Evolutionary conservation across 2,888 invertebrate species (phyloP).

Genomic region (Lymantria monacha): DNA sequence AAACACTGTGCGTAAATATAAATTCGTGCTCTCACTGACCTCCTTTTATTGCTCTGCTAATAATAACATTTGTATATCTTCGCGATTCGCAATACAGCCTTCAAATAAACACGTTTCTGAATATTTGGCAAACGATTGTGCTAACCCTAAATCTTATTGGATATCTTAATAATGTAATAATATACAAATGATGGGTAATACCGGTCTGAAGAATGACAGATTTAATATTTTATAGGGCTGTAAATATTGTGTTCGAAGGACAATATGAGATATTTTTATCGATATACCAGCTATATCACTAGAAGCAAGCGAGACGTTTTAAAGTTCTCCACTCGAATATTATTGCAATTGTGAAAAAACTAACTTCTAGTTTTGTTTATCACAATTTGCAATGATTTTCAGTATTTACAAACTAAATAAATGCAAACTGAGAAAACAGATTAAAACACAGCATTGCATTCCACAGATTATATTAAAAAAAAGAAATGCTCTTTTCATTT

Average conservation of each 20-base stretch:
- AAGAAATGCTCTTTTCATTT: constrained; percentile 32
- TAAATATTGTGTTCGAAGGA: constrained; percentile 20
- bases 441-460: constrained; percentile 56
- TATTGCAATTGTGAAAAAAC: constrained; percentile 50
- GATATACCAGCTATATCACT: constrained; percentile 30
- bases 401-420: constrained; percentile 17
- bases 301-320: constrained; percentile 31
- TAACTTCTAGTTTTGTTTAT: constrained; percentile 27
- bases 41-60: constrained; percentile 11
- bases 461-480: constrained; percentile 60
- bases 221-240: constrained; percentile 16
- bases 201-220: constrained; percentile 14
- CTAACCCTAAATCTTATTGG: constrained; percentile 13
- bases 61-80: constrained; percentile 10
- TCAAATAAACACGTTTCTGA: constrained; percentile 7
- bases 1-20: constrained; percentile 17
- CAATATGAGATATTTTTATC: constrained; percentile 17
- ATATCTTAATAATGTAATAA: background rate
- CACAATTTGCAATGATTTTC: constrained; percentile 53
- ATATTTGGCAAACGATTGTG: constrained; percentile 9
- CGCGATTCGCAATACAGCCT: constrained; percentile 9
- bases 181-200: constrained; percentile 1
- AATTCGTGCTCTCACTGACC: constrained; percentile 15
- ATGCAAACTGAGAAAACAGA: constrained; percentile 30
- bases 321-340: constrained; percentile 37